Conservation (phyloP, 2,888 invertebrate genomes). For the Campoplex nolae region DNA sequence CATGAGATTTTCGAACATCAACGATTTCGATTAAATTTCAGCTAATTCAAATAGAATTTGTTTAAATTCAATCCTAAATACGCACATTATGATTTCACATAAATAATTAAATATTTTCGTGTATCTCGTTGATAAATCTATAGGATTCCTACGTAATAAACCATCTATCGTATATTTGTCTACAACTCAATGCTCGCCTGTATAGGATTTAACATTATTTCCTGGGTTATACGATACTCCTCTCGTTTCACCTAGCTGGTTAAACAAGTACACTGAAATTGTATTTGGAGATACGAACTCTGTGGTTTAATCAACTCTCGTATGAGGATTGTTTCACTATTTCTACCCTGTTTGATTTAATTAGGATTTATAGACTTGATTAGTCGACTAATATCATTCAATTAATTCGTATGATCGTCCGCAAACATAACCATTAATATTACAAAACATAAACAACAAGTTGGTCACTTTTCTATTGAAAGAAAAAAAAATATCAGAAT, state of each 20-base stretch:
- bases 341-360: conserved; percentile 57
- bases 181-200: background rate
- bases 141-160: background rate
- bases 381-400: conserved; percentile 57
- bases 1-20: background rate
- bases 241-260: conserved; percentile 33
- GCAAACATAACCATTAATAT: conserved; percentile 26
- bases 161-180: conserved; percentile 20
- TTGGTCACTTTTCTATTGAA: background rate
- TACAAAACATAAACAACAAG: background rate
- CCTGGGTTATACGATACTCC: conserved; percentile 10
- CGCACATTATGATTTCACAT: background rate
- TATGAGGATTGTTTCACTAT: conserved; percentile 51
- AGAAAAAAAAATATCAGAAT: background rate
- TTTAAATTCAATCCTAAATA: background rate
- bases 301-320: conserved; percentile 62
- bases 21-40: background rate
- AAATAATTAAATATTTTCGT: conserved; percentile 13
- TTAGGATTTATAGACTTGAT: conserved; percentile 63
- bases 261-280: conserved; percentile 55
- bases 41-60: background rate
- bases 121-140: conserved; percentile 3
- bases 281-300: conserved; percentile 55
- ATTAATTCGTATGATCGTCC: conserved; percentile 54
- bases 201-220: conserved; percentile 41